Evolutionary conservation across 2,113 vertebrate species (phyloP), one percentile per base, ranked within the genome.

Genomic region (Atrichornis clamosus): DNA sequence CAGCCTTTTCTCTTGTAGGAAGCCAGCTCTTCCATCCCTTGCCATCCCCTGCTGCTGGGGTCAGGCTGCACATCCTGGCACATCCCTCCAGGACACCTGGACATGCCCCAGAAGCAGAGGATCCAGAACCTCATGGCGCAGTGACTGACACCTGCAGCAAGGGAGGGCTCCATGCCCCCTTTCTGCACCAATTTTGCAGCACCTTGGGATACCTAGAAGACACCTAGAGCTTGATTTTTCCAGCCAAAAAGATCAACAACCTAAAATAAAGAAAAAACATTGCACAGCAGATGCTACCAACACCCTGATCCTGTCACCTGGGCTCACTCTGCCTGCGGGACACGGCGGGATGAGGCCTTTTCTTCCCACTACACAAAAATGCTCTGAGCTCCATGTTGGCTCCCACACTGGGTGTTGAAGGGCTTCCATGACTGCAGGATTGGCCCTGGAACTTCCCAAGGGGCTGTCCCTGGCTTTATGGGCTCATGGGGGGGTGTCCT

Each of bases 401-500:
- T 56, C 26, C 11, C 1, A 11, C 21, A 4, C 5, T 2, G 35
- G 16, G 16, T 10, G 30, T 9, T 39, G 27, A 49, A 60, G 27
- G 16, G 15, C 4, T 55, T 74, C 17, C 7, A 19, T 30, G 35
- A 33, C 23, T 26, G n/a, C 52, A 37, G 52, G 79, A 55, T 4
- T 26, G 37, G 24, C 11, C 35, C 53, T 12, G 21, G 4, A 33
- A n/a, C 30, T 23, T 35, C n/a, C 21, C 2, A 0, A 26, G 42
- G 28, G n/a, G 13, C 30, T n/a, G 47, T 6, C 21, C 46, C 11
- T 0, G 0, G 23, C 17, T 87, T 23, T 13, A 46, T 19, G 44
- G 64, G 64, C 23, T 46, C 30, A 5, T 0, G 2, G 12, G 33
- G 32, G 23, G 13, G 23, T 47, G 64, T 2, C 58, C 52, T 22